Base-by-base conservation (phyloP, 2,888 invertebrate genomes). In the Saturnia japonica region DNA sequence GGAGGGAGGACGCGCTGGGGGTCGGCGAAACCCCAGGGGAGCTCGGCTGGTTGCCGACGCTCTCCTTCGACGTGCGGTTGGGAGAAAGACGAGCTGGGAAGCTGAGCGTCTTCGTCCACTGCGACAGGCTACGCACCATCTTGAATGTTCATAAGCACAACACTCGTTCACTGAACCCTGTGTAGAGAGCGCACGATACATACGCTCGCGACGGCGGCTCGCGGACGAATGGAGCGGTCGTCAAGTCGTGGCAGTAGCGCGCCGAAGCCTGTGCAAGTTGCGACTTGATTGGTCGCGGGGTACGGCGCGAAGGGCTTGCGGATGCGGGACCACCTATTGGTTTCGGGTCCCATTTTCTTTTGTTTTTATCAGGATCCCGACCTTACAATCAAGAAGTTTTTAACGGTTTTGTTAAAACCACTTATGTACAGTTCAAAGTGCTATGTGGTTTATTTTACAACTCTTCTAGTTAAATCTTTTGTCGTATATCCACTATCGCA, bases 101-200 rank as follows among this genome's bases (percentile, higher is more conserved):
- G 95, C 97, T 97, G 87, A 97, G 95, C 80, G 97, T 97, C 95
- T 97, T 97, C 91, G 97, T 97, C 97, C 97, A 97, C 95, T 97
- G 97, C 74, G 97, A 96, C 85, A 97, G 94, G 94, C 97, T 97
- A 81, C 97, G 97, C 91, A 97, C 97, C 97, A 97, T 97, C 86
- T 94, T 95, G 88, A 85, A 82, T 83, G 91, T 91, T 88, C 93
- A 92, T 90, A 86, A 80, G 85, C 88, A 88, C 91, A 88, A 89
- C 89, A 91, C 91, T 88, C 88, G 88, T 87, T 87, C 92, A 91
- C 93, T 88, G 78, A 85, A 87, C 86, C 83, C 81, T 83, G 79
- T 74, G n/a, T 72, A 75, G 73, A 74, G 74, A 74, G 78, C 82
- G 84, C 78, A 79, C 84, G 83, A 78, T 82, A 87, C 91, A 87